Conservation (phyloP, 2,797 vertebrate species). For the Spinus olivaceus region DNA sequence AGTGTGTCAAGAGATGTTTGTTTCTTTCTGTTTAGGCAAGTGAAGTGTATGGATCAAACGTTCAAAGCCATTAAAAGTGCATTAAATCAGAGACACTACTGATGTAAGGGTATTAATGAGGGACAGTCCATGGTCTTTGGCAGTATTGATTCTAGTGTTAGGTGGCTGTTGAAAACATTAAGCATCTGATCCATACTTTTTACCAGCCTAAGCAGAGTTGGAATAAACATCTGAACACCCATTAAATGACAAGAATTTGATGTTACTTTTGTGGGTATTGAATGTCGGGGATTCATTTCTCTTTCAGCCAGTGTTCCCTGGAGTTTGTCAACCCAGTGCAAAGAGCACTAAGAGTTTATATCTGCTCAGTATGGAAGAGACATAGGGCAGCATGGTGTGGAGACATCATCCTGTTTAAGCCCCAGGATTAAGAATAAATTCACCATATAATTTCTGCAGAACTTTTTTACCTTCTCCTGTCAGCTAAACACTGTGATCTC, state of each 20-base stretch:
- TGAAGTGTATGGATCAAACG: slow-evolving; percentile 58
- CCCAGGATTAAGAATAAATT: background rate
- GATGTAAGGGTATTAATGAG: slow-evolving; percentile 47
- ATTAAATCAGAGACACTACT: slow-evolving; percentile 50
- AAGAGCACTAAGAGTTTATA: background rate
- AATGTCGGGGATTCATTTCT: background rate
- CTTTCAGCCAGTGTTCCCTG: background rate
- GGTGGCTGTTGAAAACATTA: slow-evolving; percentile 57
- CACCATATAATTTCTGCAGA: background rate
- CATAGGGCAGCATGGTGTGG: background rate
- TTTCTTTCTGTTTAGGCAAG: slow-evolving; percentile 50
- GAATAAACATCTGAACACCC: slow-evolving; percentile 35
- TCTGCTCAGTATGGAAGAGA: background rate
- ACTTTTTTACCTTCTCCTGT: background rate
- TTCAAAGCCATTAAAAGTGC: slow-evolving; percentile 53
- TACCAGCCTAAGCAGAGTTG: background rate
- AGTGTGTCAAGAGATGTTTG: background rate
- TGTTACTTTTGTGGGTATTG: background rate
- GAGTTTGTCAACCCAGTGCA: background rate
- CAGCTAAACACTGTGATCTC: background rate
- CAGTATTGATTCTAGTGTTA: slow-evolving; percentile 56
- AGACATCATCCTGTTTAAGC: background rate
- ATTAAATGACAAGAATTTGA: background rate
- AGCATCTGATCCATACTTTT: slow-evolving; percentile 60
- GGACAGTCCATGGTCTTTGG: slow-evolving; percentile 7